Evolutionary conservation across 1,140 invertebrate genomes (phyloP).

Genomic region (Frieseomelitta varia): DNA sequence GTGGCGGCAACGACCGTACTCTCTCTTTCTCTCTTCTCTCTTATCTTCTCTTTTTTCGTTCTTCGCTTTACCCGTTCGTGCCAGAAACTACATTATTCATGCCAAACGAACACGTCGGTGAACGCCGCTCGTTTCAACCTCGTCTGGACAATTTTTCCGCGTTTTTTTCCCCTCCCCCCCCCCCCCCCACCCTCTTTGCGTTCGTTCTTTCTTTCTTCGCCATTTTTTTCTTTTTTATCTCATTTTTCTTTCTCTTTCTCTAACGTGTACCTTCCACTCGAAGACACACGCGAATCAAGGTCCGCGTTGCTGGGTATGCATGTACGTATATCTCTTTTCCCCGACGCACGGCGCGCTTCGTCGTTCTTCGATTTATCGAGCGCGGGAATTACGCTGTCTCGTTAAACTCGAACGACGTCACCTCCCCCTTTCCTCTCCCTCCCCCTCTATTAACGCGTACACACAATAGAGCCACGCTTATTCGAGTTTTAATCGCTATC

Average conservation of each 20-base stretch:
- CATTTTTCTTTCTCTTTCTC: neutral
- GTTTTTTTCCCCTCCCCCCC: neutral
- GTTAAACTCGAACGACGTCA: no score
- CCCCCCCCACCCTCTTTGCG: accelerated
- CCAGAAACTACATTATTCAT: slow-evolving; percentile 71
- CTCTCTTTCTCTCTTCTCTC: slow-evolving; percentile 8
- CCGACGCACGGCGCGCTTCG: no score
- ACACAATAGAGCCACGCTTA: no score
- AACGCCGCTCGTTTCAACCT: slow-evolving; percentile 27
- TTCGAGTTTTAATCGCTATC: no score
- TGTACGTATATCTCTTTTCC: no score
- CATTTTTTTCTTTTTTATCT: neutral
- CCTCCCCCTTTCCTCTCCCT: no score
- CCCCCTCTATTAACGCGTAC: no score
- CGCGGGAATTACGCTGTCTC: no score
- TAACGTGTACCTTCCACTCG: neutral
- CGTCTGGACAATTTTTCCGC: slow-evolving; percentile 8
- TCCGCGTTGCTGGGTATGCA: neutral
- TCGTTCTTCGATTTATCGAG: no score
- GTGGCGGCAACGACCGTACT: neutral
- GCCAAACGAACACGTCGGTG: slow-evolving; percentile 56
- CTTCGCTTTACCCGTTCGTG: slow-evolving; percentile 19
- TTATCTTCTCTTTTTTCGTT: slow-evolving; percentile 14
- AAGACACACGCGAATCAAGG: neutral
- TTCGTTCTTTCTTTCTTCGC: neutral